Evolutionary conservation across 2,888 invertebrate species (phyloP).

Genomic region (Pollenia amentaria): DNA sequence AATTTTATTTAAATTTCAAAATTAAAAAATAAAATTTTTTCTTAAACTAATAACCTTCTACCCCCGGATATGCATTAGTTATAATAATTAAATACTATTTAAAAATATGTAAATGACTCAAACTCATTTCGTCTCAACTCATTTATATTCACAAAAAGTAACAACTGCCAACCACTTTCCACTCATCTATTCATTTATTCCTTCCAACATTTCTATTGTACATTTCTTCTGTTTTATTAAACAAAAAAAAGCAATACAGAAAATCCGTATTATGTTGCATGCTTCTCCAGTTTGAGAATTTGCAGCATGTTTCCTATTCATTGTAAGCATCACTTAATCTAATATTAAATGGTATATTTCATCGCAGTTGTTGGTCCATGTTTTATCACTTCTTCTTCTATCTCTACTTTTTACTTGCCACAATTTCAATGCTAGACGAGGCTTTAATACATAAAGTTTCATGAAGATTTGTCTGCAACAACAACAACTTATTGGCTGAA

Average conservation of each 20-base stretch:
- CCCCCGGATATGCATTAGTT: background rate
- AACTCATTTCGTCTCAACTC: background rate
- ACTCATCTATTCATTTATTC: background rate
- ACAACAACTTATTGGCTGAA: conserved; percentile 15
- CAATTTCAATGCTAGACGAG: conserved; percentile 1
- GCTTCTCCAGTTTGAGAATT: background rate
- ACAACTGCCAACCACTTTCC: conserved; percentile 8
- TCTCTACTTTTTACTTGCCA: background rate
- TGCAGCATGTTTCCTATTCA: conserved; percentile 20
- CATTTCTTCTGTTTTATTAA: background rate
- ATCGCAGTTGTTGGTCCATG: background rate
- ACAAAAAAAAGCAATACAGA: background rate
- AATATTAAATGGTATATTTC: conserved; percentile 27
- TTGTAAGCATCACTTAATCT: conserved; percentile 7
- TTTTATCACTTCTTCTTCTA: background rate
- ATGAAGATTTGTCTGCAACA: conserved; percentile 35
- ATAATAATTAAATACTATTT: background rate
- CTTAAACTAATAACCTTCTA: background rate
- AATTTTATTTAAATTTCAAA: too few species aligned
- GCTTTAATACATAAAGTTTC: conserved; percentile 17
- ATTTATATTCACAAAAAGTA: conserved; percentile 36
- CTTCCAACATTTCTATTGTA: background rate
- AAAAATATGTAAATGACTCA: too few species aligned
- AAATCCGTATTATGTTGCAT: conserved; percentile 27
- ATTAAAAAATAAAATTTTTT: too few species aligned